A percentile compares a stretch with the other conserved stretches of the same genome.
These are phyloP conservation scores for Thalassoma bifasciatum DNA, from an alignment of 2,113 vertebrate genomes.

Conservation along the genomic window DNA sequence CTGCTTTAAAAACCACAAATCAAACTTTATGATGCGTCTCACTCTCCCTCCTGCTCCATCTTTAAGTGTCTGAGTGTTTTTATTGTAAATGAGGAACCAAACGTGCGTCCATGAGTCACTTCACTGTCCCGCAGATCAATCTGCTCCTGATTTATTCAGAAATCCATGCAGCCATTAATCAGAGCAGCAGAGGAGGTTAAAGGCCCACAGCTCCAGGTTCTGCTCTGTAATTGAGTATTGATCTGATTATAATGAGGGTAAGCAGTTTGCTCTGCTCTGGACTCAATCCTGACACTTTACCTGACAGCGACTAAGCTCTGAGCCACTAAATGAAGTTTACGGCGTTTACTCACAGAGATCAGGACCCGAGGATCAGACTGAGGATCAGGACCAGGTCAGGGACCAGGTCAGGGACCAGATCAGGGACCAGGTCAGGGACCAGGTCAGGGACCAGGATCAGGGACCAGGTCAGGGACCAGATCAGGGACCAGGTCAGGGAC, in stretches of 20 bases:
- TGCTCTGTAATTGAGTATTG: constrained; percentile 79
- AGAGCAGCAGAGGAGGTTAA: constrained; percentile 39
- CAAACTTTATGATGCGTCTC: neutral
- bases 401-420: constrained; percentile 21
- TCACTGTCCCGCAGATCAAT: constrained; percentile 36
- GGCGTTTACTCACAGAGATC: constrained; percentile 49
- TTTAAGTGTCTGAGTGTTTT: neutral
- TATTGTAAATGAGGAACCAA: neutral
- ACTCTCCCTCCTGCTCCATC: neutral
- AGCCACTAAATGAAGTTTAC: constrained; percentile 55
- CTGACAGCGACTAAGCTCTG: constrained; percentile 53
- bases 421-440: too few relatives aligned
- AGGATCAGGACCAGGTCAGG: too few relatives aligned
- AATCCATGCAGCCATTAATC: constrained; percentile 66
- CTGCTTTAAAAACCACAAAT: neutral
- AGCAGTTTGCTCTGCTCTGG: constrained; percentile 71
- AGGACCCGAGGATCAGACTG: constrained; percentile 28
- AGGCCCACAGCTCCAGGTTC: constrained; percentile 59
- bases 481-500: too few relatives aligned
- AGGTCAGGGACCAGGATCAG: too few relatives aligned
- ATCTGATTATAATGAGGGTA: constrained; percentile 76
- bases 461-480: too few relatives aligned
- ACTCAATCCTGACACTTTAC: constrained; percentile 69
- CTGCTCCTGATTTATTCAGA: constrained; percentile 56
- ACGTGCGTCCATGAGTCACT: neutral